Evolutionary conservation across 1,140 invertebrate species (phyloP).

Genomic region (Lordiphosa clarofinis): DNA sequence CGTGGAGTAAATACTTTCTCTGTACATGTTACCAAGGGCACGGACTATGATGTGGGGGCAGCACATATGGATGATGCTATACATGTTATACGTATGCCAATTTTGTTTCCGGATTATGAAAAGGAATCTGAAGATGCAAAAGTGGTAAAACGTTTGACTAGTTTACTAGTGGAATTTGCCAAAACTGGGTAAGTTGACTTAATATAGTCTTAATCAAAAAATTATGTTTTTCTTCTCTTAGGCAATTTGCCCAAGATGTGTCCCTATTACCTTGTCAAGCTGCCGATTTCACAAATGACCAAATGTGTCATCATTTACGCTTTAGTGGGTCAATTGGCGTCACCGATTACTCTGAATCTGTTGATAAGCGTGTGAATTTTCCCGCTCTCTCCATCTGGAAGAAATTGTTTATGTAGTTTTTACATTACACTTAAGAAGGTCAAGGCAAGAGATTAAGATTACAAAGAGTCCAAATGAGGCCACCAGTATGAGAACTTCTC

Average conservation of each 20-base stretch:
- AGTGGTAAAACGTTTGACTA: slow-evolving; percentile 26
- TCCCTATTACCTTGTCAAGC: slow-evolving; percentile 19
- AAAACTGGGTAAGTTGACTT: slow-evolving; percentile 40
- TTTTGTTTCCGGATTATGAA: slow-evolving; percentile 21
- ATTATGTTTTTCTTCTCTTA: neutral
- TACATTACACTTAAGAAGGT: neutral
- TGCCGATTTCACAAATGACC: slow-evolving; percentile 13
- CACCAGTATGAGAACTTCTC: slow-evolving; percentile 7
- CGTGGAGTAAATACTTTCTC: neutral
- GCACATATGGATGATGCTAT: slow-evolving; percentile 61
- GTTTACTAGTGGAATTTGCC: slow-evolving; percentile 36
- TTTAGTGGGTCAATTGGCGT: slow-evolving; percentile 16
- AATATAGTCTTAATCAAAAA: no score
- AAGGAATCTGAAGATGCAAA: slow-evolving; percentile 33
- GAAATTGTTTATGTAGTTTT: slow-evolving; percentile 28
- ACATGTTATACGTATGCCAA: slow-evolving; percentile 35
- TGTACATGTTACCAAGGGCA: neutral
- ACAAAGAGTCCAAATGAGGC: neutral
- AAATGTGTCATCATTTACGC: slow-evolving; percentile 37
- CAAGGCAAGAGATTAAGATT: neutral
- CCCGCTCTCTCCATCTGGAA: slow-evolving; percentile 30
- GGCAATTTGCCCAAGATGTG: slow-evolving; percentile 12
- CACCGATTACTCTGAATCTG: slow-evolving; percentile 14
- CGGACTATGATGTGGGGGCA: slow-evolving; percentile 28
- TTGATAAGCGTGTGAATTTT: slow-evolving; percentile 19